Conservation (phyloP, 2,113 vertebrate genomes). For the Gnathonemus echidnorhynchus region DNA sequence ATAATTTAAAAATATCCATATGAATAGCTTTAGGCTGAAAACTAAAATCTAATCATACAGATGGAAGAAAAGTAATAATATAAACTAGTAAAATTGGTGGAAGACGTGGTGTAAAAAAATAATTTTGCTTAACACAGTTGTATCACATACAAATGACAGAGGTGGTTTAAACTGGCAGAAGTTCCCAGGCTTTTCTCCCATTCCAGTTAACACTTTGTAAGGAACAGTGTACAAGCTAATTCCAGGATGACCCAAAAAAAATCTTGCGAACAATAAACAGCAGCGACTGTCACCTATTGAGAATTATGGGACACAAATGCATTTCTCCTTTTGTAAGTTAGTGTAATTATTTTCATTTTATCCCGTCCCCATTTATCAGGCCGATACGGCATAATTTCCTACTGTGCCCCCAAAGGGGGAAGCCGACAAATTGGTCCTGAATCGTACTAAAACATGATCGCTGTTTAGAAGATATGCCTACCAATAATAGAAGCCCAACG, state of each 20-base stretch:
- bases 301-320: neutral
- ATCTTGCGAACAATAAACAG: neutral
- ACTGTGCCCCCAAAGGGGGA: neutral
- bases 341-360: constrained; percentile 3
- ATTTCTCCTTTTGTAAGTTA: neutral
- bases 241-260: neutral
- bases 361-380: neutral
- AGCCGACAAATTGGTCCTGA: neutral
- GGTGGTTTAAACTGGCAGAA: neutral
- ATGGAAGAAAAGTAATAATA: neutral
- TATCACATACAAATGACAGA: neutral
- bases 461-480: neutral
- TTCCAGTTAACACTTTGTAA: neutral
- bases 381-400: neutral
- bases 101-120: neutral
- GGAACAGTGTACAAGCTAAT: neutral
- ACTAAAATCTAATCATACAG: neutral
- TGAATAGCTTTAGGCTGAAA: neutral
- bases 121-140: neutral
- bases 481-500: neutral
- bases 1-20: neutral
- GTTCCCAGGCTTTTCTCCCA: neutral
- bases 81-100: neutral
- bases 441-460: neutral
- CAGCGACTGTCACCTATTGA: too few relatives aligned